Percentiles rank a stretch among this genome's conserved stretches.
These are phyloP conservation scores for Paratrypauchen microcephalus DNA, from an alignment of 2,797 vertebrate genomes.

Conservation along the genomic window DNA sequence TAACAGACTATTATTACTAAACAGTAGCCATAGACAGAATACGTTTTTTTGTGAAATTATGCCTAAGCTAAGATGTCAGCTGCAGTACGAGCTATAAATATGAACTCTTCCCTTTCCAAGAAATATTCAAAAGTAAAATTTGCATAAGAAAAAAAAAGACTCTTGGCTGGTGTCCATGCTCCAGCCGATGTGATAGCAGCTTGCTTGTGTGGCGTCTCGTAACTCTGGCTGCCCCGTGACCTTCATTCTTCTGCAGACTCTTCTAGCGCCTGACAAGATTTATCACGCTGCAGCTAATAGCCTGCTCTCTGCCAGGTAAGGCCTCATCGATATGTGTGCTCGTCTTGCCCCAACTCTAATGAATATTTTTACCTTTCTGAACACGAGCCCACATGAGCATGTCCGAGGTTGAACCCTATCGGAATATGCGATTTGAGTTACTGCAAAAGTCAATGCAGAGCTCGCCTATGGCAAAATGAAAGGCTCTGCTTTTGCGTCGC, in stretches of 20 bases:
- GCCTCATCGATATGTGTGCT: conserved; percentile 57
- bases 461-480: not conserved
- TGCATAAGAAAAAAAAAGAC: conserved; percentile 44
- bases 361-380: conserved; percentile 57
- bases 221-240: conserved; percentile 75
- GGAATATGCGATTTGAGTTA: not conserved
- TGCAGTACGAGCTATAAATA: not conserved
- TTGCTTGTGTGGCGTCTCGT: conserved; percentile 55
- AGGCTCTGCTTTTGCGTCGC: not conserved
- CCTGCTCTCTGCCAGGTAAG: conserved; percentile 67
- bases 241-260: conserved; percentile 80
- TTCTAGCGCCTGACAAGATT: conserved; percentile 78
- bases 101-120: not conserved
- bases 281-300: conserved; percentile 79
- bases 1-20: not conserved
- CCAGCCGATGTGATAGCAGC: conserved; percentile 74
- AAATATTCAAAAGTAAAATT: conserved; percentile 49
- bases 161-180: conserved; percentile 65
- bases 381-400: conserved; percentile 8
- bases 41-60: not conserved
- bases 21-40: not conserved
- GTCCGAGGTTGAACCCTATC: conserved; percentile 15
- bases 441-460: conserved; percentile 9
- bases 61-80: not conserved
- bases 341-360: conserved; percentile 58